Percentiles rank a stretch among this genome's conserved stretches.
Evolutionary conservation across 2,113 vertebrate genomes (phyloP).

Genomic region (Ursus arctos): DNA sequence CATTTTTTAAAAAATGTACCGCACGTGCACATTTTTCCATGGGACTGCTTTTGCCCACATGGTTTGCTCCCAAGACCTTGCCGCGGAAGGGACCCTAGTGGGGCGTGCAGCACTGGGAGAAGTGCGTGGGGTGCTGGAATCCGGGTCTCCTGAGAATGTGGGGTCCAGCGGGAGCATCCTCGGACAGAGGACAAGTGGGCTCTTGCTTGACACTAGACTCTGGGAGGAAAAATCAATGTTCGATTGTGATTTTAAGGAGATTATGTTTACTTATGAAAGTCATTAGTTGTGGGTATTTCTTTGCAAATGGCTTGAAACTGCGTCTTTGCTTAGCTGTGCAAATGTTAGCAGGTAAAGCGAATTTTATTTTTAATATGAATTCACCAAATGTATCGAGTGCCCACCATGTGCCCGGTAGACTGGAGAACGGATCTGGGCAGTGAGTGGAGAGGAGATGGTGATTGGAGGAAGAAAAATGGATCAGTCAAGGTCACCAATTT

Average conservation of each 20-base stretch:
- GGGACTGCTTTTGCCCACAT: neutral
- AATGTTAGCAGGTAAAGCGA: neutral
- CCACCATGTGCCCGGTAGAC: neutral
- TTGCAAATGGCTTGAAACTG: neutral
- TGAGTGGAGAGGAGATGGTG: neutral
- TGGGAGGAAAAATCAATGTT: neutral
- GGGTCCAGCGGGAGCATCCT: neutral
- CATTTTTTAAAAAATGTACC: neutral
- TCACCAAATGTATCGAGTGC: neutral
- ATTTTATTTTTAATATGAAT: constrained; percentile 32
- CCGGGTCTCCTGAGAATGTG: rapidly evolving
- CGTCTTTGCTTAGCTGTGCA: neutral
- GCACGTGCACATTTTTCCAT: neutral
- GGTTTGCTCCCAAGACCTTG: neutral
- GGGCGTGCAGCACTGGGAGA: neutral
- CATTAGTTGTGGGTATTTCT: neutral
- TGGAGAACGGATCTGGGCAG: neutral
- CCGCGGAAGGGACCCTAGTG: neutral
- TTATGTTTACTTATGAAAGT: neutral
- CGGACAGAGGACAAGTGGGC: neutral
- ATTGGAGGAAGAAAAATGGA: neutral
- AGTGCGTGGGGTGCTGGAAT: neutral
- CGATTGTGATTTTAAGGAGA: neutral
- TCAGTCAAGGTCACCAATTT: neutral
- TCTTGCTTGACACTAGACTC: neutral